Evolutionary conservation across 2,888 invertebrate genomes (phyloP).

Genomic region (Craniophora ligustri): DNA sequence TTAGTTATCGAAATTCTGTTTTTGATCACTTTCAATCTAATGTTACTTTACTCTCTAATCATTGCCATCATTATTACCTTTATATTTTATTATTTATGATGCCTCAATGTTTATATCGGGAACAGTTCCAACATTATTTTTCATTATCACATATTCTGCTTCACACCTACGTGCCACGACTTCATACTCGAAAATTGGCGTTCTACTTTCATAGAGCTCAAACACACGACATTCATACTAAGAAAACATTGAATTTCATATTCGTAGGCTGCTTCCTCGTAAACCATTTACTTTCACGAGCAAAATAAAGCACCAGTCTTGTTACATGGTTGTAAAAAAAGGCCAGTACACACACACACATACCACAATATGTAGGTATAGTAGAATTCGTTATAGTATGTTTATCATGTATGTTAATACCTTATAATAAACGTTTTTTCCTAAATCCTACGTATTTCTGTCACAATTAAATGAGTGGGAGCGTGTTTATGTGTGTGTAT

Average conservation of each 20-base stretch:
- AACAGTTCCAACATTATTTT: conserved; percentile 19
- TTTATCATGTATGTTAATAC: too few relatives aligned
- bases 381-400: too few relatives aligned
- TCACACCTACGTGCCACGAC: conserved; percentile 28
- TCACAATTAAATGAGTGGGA: too few relatives aligned
- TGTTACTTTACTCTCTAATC: too few relatives aligned
- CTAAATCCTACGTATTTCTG: too few relatives aligned
- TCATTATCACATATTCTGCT: conserved; percentile 28
- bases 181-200: conserved; percentile 42
- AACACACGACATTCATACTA: conserved; percentile 49
- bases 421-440: too few relatives aligned
- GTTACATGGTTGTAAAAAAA: conserved; percentile 29
- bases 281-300: conserved; percentile 67
- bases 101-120: conserved; percentile 1
- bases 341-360: too few relatives aligned
- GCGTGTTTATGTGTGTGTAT: too few relatives aligned
- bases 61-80: too few relatives aligned
- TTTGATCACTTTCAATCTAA: too few relatives aligned
- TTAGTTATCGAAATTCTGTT: too few relatives aligned
- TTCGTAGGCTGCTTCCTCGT: conserved; percentile 62
- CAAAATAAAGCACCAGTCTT: conserved; percentile 55
- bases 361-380: too few relatives aligned
- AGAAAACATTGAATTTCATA: conserved; percentile 64
- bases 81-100: conserved; percentile 3
- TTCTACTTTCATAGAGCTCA: conserved; percentile 44